A percentile compares a stretch with the other conserved stretches of the same genome.
phyloP scores from a whole-genome alignment of 2,113 vertebrate species.

The Varanus komodoensis region DNA sequence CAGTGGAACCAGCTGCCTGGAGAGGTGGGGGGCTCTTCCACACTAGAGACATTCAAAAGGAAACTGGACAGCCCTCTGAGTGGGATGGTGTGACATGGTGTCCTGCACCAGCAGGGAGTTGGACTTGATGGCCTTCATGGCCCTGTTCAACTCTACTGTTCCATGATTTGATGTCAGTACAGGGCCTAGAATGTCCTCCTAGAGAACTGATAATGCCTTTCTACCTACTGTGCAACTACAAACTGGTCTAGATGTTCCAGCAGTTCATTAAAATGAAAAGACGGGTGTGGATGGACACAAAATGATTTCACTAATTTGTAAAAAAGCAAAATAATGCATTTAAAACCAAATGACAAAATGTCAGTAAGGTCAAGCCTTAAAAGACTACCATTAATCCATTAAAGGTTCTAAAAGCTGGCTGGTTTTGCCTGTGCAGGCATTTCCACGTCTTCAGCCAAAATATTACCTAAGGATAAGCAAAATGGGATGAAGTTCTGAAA shows the following conservation, averaged over 20 bases:
- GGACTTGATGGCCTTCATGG: too few relatives aligned
- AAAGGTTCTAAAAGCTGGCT: background rate
- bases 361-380: constrained; percentile 28
- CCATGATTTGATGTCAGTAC: too few relatives aligned
- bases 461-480: constrained; percentile 32
- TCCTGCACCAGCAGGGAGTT: too few relatives aligned
- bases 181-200: too few relatives aligned
- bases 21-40: too few relatives aligned
- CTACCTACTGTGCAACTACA: too few relatives aligned
- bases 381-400: background rate
- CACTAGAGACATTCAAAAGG: too few relatives aligned
- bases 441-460: constrained; percentile 18
- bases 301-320: background rate
- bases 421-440: background rate
- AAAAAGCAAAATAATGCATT: background rate
- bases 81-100: too few relatives aligned
- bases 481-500: constrained; percentile 47
- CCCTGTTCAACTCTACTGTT: too few relatives aligned
- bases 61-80: too few relatives aligned
- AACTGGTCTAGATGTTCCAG: background rate
- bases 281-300: background rate
- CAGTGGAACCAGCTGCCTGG: too few relatives aligned
- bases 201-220: background rate
- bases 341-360: background rate
- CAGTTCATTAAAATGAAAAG: background rate